These are phyloP conservation scores for Donacobius atricapilla DNA, from an alignment of 2,113 vertebrate genomes.

Conservation along the genomic window DNA sequence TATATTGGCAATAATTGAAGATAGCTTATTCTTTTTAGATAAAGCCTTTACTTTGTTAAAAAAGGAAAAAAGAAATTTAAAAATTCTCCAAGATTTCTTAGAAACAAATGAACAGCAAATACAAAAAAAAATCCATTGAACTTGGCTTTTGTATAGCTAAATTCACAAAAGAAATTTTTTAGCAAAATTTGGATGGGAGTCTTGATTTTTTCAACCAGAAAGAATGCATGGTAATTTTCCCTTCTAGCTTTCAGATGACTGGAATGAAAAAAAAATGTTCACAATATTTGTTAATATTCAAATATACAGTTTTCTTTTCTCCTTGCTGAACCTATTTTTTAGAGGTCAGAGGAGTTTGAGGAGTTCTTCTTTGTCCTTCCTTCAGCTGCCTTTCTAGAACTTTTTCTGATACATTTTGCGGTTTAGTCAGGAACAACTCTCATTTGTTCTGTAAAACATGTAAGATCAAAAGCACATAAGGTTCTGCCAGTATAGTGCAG, in stretches of 20 bases:
- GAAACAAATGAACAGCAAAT: background rate
- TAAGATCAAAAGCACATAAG: background rate
- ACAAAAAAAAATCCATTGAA: background rate
- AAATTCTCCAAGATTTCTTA: background rate
- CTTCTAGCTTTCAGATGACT: background rate
- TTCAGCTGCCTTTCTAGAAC: background rate
- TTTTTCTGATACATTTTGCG: background rate
- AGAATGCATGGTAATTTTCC: background rate
- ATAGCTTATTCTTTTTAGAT: background rate
- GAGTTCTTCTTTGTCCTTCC: background rate
- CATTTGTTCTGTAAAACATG: background rate
- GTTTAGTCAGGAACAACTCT: background rate
- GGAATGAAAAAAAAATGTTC: background rate
- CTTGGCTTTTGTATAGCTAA: background rate
- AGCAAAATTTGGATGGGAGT: background rate
- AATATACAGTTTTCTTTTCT: background rate
- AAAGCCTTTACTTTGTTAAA: background rate
- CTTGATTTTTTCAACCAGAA: background rate
- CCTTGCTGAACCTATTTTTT: background rate
- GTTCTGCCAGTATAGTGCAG: background rate
- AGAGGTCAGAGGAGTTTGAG: background rate
- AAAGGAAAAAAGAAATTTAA: background rate
- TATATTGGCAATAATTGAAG: background rate
- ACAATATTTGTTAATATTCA: background rate
- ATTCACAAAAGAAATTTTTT: background rate